phyloP scores from a whole-genome alignment of 2,888 invertebrate genomes.

The Drosophila borborema region DNA sequence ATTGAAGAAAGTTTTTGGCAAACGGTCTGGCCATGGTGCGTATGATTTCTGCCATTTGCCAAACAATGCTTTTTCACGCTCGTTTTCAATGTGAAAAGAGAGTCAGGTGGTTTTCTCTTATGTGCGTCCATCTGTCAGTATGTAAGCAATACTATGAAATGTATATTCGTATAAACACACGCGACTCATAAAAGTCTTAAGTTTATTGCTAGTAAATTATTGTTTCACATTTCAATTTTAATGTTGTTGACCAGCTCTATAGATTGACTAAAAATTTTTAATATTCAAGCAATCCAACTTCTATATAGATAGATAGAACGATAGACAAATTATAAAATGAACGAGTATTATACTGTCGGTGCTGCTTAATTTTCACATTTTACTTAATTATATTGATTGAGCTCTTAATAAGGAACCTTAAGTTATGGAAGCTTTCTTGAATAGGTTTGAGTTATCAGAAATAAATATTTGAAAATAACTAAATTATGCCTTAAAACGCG shows the following conservation, averaged over 20 bases:
- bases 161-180: neutral
- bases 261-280: neutral
- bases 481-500: neutral
- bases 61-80: slow-evolving; percentile 30
- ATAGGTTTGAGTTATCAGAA: neutral
- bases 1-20: slow-evolving; percentile 43
- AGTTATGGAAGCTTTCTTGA: neutral
- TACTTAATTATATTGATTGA: slow-evolving; percentile 4
- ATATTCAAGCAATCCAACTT: too few species aligned
- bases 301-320: too few species aligned
- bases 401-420: neutral
- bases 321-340: too few species aligned
- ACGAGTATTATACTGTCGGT: neutral
- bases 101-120: neutral
- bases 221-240: neutral
- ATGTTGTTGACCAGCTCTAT: neutral
- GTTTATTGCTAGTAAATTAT: neutral
- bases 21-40: slow-evolving; percentile 45
- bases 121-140: neutral
- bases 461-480: neutral
- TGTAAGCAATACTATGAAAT: neutral
- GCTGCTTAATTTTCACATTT: neutral
- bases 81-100: neutral
- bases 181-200: neutral
- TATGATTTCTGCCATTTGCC: slow-evolving; percentile 39